Conservation (phyloP, 2,888 invertebrate genomes). For the Gnatocerus cornutus region DNA sequence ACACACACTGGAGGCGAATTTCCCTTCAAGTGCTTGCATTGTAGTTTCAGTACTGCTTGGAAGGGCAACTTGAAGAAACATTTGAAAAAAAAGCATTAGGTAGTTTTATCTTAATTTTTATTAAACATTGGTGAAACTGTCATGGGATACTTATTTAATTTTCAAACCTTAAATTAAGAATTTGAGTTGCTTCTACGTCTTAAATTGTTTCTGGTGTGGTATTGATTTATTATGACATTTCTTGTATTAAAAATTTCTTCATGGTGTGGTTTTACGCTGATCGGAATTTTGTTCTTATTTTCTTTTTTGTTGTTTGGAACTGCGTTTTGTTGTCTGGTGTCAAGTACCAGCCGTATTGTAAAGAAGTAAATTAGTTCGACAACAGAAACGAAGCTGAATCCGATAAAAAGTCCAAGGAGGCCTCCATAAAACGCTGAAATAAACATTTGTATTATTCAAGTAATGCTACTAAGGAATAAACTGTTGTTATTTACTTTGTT, state of each 20-base stretch:
- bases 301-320: neutral
- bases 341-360: constrained; percentile 71
- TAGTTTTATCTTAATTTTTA: neutral
- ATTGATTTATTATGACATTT: constrained; percentile 5
- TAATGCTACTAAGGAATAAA: too few species aligned
- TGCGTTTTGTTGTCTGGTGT: constrained; percentile 22
- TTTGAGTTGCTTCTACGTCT: constrained; percentile 32
- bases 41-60: constrained; percentile 30
- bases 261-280: constrained; percentile 16
- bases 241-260: constrained; percentile 32
- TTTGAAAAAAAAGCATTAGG: constrained; percentile 17
- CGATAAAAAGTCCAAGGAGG: constrained; percentile 79
- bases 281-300: neutral
- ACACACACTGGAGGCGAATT: constrained; percentile 46
- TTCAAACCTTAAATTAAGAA: constrained; percentile 4
- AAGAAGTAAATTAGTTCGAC: constrained; percentile 80
- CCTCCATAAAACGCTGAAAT: constrained; percentile 81
- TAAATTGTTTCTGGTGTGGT: constrained; percentile 8
- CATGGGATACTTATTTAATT: too few species aligned
- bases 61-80: constrained; percentile 34
- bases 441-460: neutral
- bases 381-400: constrained; percentile 81
- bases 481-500: too few species aligned
- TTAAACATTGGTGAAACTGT: too few species aligned
- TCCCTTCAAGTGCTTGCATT: constrained; percentile 24